phyloP scores from a whole-genome alignment of 2,888 invertebrate species.

The Theretra japonica region DNA sequence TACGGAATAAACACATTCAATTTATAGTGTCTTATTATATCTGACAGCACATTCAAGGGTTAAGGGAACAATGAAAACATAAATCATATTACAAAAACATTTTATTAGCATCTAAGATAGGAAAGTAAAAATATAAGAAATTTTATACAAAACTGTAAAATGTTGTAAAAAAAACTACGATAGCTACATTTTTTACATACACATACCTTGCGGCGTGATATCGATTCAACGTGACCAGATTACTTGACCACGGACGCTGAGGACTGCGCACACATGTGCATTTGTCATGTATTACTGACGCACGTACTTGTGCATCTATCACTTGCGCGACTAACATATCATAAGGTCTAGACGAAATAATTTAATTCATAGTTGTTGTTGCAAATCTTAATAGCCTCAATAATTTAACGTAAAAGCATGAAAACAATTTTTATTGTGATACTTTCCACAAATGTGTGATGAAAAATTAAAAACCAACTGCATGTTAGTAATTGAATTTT shows the following conservation, averaged over 20 bases:
- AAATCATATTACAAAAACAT: slow-evolving; percentile 75
- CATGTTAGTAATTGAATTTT: background rate
- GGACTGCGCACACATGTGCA: background rate
- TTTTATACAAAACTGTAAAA: slow-evolving; percentile 81
- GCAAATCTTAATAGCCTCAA: slow-evolving; percentile 33
- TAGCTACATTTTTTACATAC: slow-evolving; percentile 69
- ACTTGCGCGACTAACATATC: background rate
- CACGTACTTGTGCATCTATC: background rate
- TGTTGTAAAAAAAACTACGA: slow-evolving; percentile 75
- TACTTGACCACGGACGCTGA: slow-evolving; percentile 44
- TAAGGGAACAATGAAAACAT: slow-evolving; percentile 32
- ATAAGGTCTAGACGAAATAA: slow-evolving; percentile 7
- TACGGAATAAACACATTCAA: slow-evolving; percentile 18
- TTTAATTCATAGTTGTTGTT: background rate
- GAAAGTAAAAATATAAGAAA: slow-evolving; percentile 84
- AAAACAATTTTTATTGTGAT: background rate
- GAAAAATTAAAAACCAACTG: background rate
- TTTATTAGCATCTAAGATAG: slow-evolving; percentile 84
- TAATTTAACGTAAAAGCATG: slow-evolving; percentile 36
- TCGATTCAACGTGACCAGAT: slow-evolving; percentile 63
- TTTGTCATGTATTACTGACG: slow-evolving; percentile 12
- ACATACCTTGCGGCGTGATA: slow-evolving; percentile 62
- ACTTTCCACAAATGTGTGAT: background rate
- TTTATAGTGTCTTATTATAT: slow-evolving; percentile 21
- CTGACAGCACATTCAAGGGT: slow-evolving; percentile 6